phyloP scores from a whole-genome alignment of 2,797 vertebrate genomes.

The Acanthurus lineatus region DNA sequence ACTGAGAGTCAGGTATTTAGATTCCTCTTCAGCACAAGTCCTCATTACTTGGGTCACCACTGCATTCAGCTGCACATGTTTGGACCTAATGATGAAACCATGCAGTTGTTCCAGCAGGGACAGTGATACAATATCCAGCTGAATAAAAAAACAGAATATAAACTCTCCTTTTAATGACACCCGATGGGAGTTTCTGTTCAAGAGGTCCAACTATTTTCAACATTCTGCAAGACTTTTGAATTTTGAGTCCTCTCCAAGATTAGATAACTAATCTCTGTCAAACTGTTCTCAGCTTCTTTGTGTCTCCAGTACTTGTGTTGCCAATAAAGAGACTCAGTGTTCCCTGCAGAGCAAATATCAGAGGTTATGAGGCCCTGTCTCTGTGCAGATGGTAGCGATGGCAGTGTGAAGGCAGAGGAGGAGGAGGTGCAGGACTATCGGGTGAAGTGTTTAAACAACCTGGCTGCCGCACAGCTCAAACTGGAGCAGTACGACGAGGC shows the following conservation, averaged over 20 bases:
- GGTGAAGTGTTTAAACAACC: conserved; percentile 92
- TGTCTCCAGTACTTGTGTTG: conserved; percentile 17
- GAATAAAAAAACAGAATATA: conserved; percentile 24
- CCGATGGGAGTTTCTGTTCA: conserved; percentile 7
- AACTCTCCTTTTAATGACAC: conserved; percentile 34
- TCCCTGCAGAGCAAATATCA: conserved; percentile 19
- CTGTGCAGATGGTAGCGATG: conserved; percentile 61
- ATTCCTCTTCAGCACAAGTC: conserved; percentile 17
- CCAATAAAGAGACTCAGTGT: not conserved
- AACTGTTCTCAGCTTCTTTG: not conserved
- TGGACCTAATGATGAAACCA: conserved; percentile 53
- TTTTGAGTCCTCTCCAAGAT: not conserved
- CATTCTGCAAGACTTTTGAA: not conserved
- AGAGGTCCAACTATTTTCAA: not conserved
- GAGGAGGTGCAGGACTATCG: conserved; percentile 87
- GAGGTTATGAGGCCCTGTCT: conserved; percentile 32
- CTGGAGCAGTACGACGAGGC: conserved; percentile 85
- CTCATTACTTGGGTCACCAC: conserved; percentile 21
- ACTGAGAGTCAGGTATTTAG: conserved; percentile 3
- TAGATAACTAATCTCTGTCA: not conserved
- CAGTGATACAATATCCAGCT: conserved; percentile 24
- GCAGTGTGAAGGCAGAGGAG: conserved; percentile 75
- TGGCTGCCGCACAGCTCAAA: conserved; percentile 87
- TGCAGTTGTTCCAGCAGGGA: conserved; percentile 7
- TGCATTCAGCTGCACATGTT: conserved; percentile 19